phyloP scores from a whole-genome alignment of 1,140 invertebrate genomes.

The Penaeus japonicus region DNA sequence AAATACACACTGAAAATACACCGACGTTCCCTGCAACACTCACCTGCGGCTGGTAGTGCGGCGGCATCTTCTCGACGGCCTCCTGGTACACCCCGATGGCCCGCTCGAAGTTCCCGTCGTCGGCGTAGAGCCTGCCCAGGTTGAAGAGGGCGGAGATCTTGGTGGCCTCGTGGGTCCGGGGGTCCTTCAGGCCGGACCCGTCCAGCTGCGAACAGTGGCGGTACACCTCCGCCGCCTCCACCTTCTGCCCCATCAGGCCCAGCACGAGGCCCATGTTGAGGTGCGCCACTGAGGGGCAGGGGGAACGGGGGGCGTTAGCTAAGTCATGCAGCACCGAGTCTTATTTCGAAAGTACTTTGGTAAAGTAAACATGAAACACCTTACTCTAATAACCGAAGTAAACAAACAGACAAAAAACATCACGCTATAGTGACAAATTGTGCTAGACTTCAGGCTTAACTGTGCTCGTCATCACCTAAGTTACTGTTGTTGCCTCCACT shows the following conservation, averaged over 20 bases:
- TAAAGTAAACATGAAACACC: neutral
- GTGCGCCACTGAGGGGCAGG: constrained; percentile 81
- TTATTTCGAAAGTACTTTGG: neutral
- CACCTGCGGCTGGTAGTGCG: constrained; percentile 82
- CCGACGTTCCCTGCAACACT: constrained; percentile 53
- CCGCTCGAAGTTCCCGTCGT: constrained; percentile 82
- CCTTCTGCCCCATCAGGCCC: constrained; percentile 79
- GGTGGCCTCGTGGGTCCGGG: constrained; percentile 86
- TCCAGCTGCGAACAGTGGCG: constrained; percentile 83
- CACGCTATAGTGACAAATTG: too few relatives aligned
- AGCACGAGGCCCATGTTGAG: constrained; percentile 91
- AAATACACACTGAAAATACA: neutral
- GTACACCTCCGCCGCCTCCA: constrained; percentile 85
- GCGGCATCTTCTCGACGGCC: constrained; percentile 81
- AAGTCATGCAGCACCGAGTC: neutral
- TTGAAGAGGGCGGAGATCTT: constrained; percentile 90
- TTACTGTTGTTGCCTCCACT: too few relatives aligned
- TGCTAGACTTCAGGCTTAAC: too few relatives aligned
- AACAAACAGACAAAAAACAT: neutral
- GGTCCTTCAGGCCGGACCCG: constrained; percentile 86
- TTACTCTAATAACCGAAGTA: too few relatives aligned
- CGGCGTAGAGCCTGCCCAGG: constrained; percentile 86
- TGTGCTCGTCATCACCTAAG: too few relatives aligned
- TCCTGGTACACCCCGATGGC: constrained; percentile 89
- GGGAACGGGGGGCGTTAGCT: neutral